Evolutionary conservation across 2,113 vertebrate species (phyloP).

Genomic region (Genyomyrus donnyi): DNA sequence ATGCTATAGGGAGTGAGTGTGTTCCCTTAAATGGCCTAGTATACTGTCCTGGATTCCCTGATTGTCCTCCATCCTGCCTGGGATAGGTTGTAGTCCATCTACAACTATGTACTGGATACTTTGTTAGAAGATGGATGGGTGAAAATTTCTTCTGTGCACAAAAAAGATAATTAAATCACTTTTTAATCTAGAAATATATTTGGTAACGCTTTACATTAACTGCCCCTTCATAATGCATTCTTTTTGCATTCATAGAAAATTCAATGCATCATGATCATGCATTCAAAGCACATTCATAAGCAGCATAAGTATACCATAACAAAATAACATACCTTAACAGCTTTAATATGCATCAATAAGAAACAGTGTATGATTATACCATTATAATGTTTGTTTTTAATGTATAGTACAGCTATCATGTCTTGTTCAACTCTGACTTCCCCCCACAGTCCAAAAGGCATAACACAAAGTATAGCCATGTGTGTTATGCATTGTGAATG

Average conservation of each 20-base stretch:
- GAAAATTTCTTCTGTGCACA: neutral
- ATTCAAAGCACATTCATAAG: neutral
- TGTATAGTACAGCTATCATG: neutral
- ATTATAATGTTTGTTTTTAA: neutral
- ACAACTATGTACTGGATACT: neutral
- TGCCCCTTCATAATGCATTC: neutral
- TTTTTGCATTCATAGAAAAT: neutral
- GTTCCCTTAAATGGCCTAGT: neutral
- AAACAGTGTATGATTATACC: neutral
- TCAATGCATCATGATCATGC: neutral
- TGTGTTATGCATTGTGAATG: too few species aligned
- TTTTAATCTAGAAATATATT: neutral
- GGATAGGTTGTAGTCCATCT: neutral
- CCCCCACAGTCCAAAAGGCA: too few species aligned
- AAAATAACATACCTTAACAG: neutral
- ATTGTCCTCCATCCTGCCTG: neutral
- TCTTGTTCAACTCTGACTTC: neutral
- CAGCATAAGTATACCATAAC: neutral
- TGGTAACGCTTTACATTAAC: neutral
- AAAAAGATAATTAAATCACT: neutral
- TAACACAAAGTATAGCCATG: too few species aligned
- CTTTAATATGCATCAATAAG: neutral
- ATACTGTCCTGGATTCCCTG: neutral
- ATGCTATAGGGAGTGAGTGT: neutral
- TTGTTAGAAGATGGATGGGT: neutral